A percentile compares a stretch with the other conserved stretches of the same genome.
Conservation (phyloP, 2,113 vertebrate species). For the Eurypyga helias region DNA sequence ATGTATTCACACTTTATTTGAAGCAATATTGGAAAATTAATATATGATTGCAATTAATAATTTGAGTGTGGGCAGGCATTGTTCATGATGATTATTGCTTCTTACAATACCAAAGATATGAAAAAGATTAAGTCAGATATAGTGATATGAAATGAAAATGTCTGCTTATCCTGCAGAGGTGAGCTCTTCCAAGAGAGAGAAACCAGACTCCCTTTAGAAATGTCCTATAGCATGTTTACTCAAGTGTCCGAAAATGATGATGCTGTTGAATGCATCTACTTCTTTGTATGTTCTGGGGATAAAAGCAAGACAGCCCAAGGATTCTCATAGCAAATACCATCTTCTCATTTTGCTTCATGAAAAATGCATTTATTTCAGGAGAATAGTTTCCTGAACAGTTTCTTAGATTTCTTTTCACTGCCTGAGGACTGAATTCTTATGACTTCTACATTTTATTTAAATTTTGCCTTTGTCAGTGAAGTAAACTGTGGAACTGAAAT, state of each 20-base stretch:
- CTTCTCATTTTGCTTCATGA: not conserved
- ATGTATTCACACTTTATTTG: slow-evolving; percentile 15
- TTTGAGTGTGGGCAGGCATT: not conserved
- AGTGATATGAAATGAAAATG: not conserved
- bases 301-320: not conserved
- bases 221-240: not conserved
- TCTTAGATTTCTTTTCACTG: not conserved
- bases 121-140: not conserved
- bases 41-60: slow-evolving; percentile 21
- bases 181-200: not conserved
- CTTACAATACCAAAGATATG: not conserved
- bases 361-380: not conserved
- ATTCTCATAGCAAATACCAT: not conserved
- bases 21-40: slow-evolving; percentile 35
- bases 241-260: not conserved
- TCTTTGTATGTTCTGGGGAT: not conserved
- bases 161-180: not conserved
- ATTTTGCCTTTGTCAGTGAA: not conserved
- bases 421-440: not conserved
- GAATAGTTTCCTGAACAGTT: not conserved
- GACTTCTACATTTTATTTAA: not conserved
- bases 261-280: not conserved
- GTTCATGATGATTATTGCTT: not conserved
- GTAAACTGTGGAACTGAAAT: not conserved
- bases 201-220: not conserved